Conservation (phyloP, 2,888 invertebrate genomes). For the Fragum sueziense region DNA sequence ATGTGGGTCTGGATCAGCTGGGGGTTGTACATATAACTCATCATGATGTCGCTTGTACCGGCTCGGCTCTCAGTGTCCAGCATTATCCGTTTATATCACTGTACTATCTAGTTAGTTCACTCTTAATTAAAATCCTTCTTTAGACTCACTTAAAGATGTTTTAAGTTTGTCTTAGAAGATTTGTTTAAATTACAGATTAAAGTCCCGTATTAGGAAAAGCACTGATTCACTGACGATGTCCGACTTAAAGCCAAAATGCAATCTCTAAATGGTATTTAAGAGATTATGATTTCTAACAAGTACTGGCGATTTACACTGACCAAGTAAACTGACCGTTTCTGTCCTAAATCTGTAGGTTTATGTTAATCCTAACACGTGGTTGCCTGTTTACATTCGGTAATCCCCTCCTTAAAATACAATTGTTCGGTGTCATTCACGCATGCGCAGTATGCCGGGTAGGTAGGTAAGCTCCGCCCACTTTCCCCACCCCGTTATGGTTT, state of each 20-base stretch:
- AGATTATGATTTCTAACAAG: conserved; percentile 22
- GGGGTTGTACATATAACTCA: conserved; percentile 59
- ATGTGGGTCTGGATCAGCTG: conserved; percentile 39
- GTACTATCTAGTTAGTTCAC: background rate
- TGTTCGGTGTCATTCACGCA: conserved; percentile 33
- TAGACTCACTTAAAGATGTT: background rate
- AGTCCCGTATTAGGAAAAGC: background rate
- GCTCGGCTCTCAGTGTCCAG: conserved; percentile 56
- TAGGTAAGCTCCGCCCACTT: conserved; percentile 44
- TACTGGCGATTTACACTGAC: conserved; percentile 23
- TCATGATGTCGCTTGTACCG: conserved; percentile 48
- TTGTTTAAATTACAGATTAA: background rate
- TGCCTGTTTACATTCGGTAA: conserved; percentile 62
- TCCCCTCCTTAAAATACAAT: conserved; percentile 48
- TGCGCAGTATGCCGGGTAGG: conserved; percentile 55
- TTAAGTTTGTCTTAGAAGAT: background rate
- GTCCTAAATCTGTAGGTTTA: conserved; percentile 58
- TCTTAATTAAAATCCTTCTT: background rate
- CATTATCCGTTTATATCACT: conserved; percentile 28
- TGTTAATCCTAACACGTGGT: conserved; percentile 63
- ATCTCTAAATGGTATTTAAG: conserved; percentile 14
- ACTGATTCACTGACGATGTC: conserved; percentile 2
- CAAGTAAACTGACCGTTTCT: conserved; percentile 51
- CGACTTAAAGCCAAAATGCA: conserved; percentile 4
- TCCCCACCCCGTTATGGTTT: conserved; percentile 5